phyloP scores from a whole-genome alignment of 2,888 invertebrate species.

The Tubulanus polymorphus region DNA sequence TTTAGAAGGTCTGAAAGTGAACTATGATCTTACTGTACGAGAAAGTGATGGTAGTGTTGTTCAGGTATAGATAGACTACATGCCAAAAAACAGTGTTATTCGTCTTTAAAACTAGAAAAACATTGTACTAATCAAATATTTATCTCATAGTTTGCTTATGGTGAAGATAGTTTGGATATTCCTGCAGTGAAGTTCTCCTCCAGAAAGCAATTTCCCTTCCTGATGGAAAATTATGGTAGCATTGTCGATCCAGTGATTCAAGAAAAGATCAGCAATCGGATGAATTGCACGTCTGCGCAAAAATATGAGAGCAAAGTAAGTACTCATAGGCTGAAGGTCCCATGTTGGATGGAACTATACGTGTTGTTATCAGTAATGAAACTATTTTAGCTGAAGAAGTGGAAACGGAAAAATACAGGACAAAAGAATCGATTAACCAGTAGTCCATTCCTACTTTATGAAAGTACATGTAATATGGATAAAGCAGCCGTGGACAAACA shows the following conservation, averaged over 20 bases:
- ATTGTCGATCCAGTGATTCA: slow-evolving; percentile 63
- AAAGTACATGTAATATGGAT: too few species aligned
- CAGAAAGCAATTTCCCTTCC: slow-evolving; percentile 70
- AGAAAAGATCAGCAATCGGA: slow-evolving; percentile 60
- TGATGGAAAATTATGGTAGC: slow-evolving; percentile 71
- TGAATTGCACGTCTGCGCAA: slow-evolving; percentile 57
- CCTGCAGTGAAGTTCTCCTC: slow-evolving; percentile 80
- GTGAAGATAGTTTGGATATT: slow-evolving; percentile 66
- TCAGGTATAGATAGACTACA: slow-evolving; percentile 60
- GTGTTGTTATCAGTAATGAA: too few species aligned
- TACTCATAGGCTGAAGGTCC: not conserved
- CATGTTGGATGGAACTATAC: too few species aligned
- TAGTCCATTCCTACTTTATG: too few species aligned
- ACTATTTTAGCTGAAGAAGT: too few species aligned
- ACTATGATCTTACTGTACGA: slow-evolving; percentile 91
- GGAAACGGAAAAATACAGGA: too few species aligned
- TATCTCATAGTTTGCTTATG: slow-evolving; percentile 67
- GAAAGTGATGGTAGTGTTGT: slow-evolving; percentile 90
- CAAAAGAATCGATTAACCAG: too few species aligned
- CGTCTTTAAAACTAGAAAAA: too few species aligned
- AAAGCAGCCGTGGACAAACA: too few species aligned
- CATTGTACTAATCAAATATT: not conserved
- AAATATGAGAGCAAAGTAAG: slow-evolving; percentile 61
- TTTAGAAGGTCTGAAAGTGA: slow-evolving; percentile 87
- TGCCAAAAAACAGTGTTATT: too few species aligned